phyloP scores from a whole-genome alignment of 2,113 vertebrate species.

The Hippopotamus amphibius region DNA sequence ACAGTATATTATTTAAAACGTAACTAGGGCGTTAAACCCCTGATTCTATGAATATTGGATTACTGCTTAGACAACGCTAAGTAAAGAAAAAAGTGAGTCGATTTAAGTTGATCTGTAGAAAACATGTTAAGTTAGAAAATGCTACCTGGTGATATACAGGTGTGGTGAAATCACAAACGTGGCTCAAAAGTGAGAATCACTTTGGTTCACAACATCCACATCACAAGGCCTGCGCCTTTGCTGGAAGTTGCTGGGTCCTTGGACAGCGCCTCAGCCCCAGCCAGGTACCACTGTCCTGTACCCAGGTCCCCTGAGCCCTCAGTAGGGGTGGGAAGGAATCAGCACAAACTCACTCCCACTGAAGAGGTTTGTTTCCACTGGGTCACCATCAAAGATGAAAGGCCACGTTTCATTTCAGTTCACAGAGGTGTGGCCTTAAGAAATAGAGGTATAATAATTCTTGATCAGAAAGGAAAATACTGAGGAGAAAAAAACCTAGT shows the following conservation, averaged over 20 bases:
- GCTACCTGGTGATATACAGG: rapidly evolving
- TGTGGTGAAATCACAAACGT: neutral
- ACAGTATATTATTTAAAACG: neutral
- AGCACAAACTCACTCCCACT: neutral
- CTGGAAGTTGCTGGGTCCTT: neutral
- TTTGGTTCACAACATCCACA: neutral
- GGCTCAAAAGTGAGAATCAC: neutral
- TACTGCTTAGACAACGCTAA: neutral
- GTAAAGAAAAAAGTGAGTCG: neutral
- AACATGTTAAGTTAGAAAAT: neutral
- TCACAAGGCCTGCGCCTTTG: neutral
- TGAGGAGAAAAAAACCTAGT: neutral
- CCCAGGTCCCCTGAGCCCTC: no score
- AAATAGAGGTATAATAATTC: neutral
- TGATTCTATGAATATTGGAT: neutral
- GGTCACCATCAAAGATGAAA: neutral
- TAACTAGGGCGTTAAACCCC: neutral
- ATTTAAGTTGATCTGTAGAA: neutral
- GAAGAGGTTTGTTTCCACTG: neutral
- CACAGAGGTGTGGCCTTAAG: neutral
- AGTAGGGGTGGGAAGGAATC: no score
- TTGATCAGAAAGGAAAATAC: constrained; percentile 7
- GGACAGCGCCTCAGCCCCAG: no score
- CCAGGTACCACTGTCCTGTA: neutral
- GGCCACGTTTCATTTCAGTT: neutral